These are phyloP conservation scores for Mactromeris polynyma DNA, from an alignment of 2,888 invertebrate genomes.

Conservation along the genomic window DNA sequence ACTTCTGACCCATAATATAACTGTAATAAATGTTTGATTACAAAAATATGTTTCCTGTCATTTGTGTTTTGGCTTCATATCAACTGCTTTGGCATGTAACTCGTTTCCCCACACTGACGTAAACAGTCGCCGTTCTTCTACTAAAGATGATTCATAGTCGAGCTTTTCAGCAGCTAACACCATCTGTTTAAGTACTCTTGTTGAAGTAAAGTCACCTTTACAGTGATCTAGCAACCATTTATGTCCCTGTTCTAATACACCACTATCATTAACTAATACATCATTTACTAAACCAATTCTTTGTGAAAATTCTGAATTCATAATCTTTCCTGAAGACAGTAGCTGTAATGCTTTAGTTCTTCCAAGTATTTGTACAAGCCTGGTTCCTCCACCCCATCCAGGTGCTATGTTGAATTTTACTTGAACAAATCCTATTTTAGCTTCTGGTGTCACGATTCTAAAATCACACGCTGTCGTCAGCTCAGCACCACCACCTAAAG, in stretches of 20 bases:
- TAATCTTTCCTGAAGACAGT: conserved; percentile 82
- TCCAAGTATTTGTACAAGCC: conserved; percentile 87
- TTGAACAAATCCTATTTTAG: conserved; percentile 88
- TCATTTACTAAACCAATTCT: conserved; percentile 87
- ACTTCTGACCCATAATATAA: no score
- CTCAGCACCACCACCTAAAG: conserved; percentile 89
- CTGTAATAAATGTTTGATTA: no score
- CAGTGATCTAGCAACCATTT: conserved; percentile 85
- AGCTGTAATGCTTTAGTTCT: conserved; percentile 87
- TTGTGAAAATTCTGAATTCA: conserved; percentile 86
- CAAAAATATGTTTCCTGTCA: not conserved
- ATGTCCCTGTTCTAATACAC: conserved; percentile 77
- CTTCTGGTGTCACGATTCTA: conserved; percentile 86
- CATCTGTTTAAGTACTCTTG: conserved; percentile 86
- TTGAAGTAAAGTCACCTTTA: conserved; percentile 74
- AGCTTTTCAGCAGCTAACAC: conserved; percentile 77
- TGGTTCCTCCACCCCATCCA: conserved; percentile 88
- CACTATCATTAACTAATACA: conserved; percentile 79
- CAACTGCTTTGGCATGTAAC: conserved; percentile 86
- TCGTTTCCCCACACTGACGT: conserved; percentile 87
- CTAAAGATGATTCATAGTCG: conserved; percentile 77
- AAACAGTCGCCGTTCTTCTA: conserved; percentile 87
- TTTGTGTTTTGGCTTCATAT: conserved; percentile 86
- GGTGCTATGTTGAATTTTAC: conserved; percentile 88
- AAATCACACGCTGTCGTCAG: conserved; percentile 88